phyloP scores from a whole-genome alignment of 2,888 invertebrate genomes.

The Siphlonurus alternatus region DNA sequence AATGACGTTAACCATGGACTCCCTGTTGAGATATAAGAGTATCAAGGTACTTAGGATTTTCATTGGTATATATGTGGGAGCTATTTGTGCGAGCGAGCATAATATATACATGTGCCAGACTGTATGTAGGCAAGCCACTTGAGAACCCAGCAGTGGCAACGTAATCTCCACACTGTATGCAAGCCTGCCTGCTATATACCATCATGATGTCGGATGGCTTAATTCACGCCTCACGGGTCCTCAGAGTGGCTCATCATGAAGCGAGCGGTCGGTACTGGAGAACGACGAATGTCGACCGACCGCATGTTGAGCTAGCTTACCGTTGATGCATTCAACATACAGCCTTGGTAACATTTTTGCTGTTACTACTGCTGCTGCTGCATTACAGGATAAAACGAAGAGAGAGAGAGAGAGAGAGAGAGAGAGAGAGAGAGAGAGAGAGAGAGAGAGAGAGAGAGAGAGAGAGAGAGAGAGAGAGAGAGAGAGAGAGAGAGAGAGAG shows the following conservation, averaged over 20 bases:
- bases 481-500: background rate
- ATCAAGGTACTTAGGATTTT: too few species aligned
- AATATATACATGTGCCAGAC: background rate
- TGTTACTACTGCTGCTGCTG: too few species aligned
- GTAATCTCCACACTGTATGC: too few species aligned
- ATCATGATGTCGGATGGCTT: background rate
- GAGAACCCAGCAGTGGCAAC: background rate
- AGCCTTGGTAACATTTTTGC: background rate
- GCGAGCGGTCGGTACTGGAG: background rate
- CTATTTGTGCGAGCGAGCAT: background rate
- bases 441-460: too few species aligned
- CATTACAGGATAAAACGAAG: too few species aligned
- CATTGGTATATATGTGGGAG: background rate
- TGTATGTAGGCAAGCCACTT: background rate
- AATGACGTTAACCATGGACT: too few species aligned
- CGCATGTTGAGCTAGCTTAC: background rate
- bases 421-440: too few species aligned
- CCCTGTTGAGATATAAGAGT: too few species aligned
- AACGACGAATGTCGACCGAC: too few species aligned
- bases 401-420: too few species aligned
- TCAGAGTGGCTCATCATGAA: background rate
- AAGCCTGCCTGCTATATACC: too few species aligned
- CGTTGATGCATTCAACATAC: background rate
- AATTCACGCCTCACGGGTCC: background rate
- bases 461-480: background rate